A percentile compares a stretch with the other conserved stretches of the same genome.
These are phyloP conservation scores for Vespertilio murinus DNA, from an alignment of 2,797 vertebrate genomes.

Conservation along the genomic window DNA sequence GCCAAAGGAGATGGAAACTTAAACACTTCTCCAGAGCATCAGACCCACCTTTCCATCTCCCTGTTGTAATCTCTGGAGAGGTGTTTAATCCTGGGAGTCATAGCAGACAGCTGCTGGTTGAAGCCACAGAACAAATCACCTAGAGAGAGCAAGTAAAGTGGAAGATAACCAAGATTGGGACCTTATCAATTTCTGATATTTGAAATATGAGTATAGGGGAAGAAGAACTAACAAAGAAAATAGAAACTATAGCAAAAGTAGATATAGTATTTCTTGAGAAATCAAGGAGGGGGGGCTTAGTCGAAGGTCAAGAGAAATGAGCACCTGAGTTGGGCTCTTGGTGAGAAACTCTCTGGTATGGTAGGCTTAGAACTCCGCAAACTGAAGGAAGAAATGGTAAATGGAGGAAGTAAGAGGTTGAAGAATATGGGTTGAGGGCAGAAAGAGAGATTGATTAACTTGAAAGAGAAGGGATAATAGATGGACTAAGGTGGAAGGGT, in stretches of 20 bases:
- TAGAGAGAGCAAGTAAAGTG: neutral
- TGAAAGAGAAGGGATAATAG: neutral
- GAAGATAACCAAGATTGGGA: neutral
- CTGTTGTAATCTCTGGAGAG: neutral
- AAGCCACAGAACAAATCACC: neutral
- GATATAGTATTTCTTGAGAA: neutral
- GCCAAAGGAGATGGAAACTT: neutral
- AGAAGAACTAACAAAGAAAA: neutral
- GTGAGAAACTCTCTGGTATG: neutral
- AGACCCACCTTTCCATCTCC: neutral
- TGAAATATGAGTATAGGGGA: neutral
- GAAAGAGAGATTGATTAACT: neutral
- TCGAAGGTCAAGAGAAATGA: neutral
- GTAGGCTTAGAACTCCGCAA: neutral
- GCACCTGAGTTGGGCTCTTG: neutral
- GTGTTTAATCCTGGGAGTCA: neutral
- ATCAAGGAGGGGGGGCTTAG: neutral
- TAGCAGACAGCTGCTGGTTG: neutral
- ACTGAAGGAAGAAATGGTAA: neutral
- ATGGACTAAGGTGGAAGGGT: neutral
- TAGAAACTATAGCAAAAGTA: neutral
- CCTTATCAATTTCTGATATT: neutral
- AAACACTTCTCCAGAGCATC: neutral
- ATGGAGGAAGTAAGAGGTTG: neutral
- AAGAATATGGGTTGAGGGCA: neutral